Conservation (phyloP, 2,888 invertebrate genomes). For the Plebejus anna region DNA sequence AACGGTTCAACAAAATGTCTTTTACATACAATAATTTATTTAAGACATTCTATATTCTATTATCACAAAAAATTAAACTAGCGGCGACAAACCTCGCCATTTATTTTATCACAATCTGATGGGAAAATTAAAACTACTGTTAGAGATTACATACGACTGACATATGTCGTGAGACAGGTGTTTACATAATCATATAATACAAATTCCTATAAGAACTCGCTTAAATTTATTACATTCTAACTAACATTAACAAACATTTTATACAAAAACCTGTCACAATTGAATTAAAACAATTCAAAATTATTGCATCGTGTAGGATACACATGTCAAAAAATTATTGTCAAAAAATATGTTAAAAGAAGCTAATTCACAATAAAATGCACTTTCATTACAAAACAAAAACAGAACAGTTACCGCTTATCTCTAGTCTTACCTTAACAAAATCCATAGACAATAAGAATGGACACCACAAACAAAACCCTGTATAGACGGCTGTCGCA, state of each 20-base stretch:
- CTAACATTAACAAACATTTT: slow-evolving; percentile 31
- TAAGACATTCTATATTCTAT: slow-evolving; percentile 64
- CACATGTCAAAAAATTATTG: slow-evolving; percentile 22
- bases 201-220: slow-evolving; percentile 30
- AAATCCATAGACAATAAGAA: slow-evolving; percentile 42
- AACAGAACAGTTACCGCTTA: slow-evolving; percentile 52
- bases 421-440: slow-evolving; percentile 57
- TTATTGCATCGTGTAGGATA: slow-evolving; percentile 17
- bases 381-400: slow-evolving; percentile 43
- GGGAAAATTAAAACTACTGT: slow-evolving; percentile 67
- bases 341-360: slow-evolving; percentile 34
- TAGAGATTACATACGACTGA: slow-evolving; percentile 59
- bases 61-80: slow-evolving; percentile 76
- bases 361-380: slow-evolving; percentile 42
- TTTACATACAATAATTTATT: slow-evolving; percentile 55
- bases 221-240: slow-evolving; percentile 32
- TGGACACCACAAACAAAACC: slow-evolving; percentile 35
- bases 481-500: slow-evolving; percentile 30
- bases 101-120: slow-evolving; percentile 67
- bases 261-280: slow-evolving; percentile 49
- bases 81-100: slow-evolving; percentile 63
- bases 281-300: slow-evolving; percentile 38
- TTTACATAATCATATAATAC: slow-evolving; percentile 44
- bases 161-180: slow-evolving; percentile 77
- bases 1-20: slow-evolving; percentile 64